Base-by-base conservation (phyloP, 1,140 invertebrate species). In the Cyphomyrmex costatus region DNA sequence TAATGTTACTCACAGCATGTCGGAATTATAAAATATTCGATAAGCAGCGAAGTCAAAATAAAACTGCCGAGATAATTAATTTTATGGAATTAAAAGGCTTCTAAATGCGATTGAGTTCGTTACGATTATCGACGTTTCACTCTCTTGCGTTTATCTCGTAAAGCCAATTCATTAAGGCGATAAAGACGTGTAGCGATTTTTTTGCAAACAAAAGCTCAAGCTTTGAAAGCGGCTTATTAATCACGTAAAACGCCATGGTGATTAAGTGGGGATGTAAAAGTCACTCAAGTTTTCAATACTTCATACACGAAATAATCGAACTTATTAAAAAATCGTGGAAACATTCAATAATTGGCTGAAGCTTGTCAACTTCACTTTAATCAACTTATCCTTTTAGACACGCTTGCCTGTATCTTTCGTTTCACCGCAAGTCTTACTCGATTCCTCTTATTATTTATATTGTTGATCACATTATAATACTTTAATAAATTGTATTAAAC, bases 161-260 rank as follows among this genome's bases (percentile, higher is more conserved):
- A 83, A 61, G 36, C 24, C 68, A 73, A 83, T 83, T 73, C 53
- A 83, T 83, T 73, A 71, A 33, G 53, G 58, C 68, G 51, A 83
- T 73, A 83, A 73, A 83, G 42, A 60, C 12, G 8, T 30, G 79
- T 60, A 61, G 27, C 79, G 53, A 73, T 74, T 36, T 83, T 46
- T 74, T 60, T 74, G 36, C 53, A 60, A 60, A 82, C 79, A 83
- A 74, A 83, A 60, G 42, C 36, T 46, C 79, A 33, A 73, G n/a
- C 68, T 71, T 56, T 33, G 61, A 79, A 65, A 51, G 79, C n/a
- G 27, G 12, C 61, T 79, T 63, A 70, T 80, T 80, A 80, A 83
- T 83, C 53, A 33, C 79, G 36, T 16, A 33, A 80, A 60, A 60
- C 36, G 21, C 68, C 30, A 58, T 33, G 27, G 61, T 14, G 46